phyloP scores from a whole-genome alignment of 2,797 vertebrate species.

The Lindbergichthys nudifrons region DNA sequence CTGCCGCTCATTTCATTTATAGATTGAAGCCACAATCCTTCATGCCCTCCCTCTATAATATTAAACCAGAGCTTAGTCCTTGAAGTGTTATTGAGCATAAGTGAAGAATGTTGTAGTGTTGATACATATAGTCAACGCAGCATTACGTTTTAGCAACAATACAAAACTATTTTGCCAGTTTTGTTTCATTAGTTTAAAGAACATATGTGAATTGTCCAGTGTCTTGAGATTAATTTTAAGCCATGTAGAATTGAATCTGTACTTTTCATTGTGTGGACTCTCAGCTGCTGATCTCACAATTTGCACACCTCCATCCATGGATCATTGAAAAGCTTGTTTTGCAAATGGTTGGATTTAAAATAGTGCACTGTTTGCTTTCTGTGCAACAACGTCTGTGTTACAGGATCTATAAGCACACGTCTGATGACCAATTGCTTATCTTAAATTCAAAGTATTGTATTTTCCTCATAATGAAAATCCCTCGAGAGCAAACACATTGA shows the following conservation, averaged over 20 bases:
- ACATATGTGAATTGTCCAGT: background rate
- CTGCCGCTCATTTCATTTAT: constrained; percentile 4
- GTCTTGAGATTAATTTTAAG: no score
- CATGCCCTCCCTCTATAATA: no score
- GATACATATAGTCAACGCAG: no score
- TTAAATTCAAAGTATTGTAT: constrained; percentile 21
- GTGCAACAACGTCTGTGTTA: background rate
- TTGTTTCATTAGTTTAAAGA: no score
- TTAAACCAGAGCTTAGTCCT: background rate
- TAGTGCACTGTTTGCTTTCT: constrained; percentile 8
- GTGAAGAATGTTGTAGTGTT: background rate
- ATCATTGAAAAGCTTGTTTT: constrained; percentile 26
- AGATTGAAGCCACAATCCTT: background rate
- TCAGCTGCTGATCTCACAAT: background rate
- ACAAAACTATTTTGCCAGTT: background rate
- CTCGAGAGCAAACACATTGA: background rate
- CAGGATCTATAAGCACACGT: background rate
- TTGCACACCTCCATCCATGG: background rate
- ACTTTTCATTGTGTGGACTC: background rate
- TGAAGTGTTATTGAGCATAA: background rate
- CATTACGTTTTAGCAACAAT: background rate
- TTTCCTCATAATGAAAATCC: constrained; percentile 16
- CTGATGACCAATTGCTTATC: background rate
- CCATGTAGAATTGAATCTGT: background rate
- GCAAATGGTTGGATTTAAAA: constrained; percentile 26